These are phyloP conservation scores for Falco punctatus DNA, from an alignment of 2,113 vertebrate genomes.

Conservation along the genomic window DNA sequence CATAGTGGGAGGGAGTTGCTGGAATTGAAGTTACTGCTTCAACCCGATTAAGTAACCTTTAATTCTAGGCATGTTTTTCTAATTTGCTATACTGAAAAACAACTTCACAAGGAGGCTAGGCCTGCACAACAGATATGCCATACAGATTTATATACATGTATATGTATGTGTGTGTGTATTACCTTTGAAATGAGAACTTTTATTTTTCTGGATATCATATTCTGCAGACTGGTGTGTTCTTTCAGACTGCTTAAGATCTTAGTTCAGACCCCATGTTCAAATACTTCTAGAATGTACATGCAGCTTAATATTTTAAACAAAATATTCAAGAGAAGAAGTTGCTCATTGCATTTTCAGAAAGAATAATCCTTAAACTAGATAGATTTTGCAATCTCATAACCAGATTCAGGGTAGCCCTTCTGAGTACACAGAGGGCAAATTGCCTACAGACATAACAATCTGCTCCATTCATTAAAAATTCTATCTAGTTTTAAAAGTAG, in stretches of 20 bases:
- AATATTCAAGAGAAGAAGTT: not conserved
- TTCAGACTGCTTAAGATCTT: slow-evolving; percentile 35
- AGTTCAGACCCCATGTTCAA: slow-evolving; percentile 43
- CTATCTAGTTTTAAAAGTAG: not conserved
- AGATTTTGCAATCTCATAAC: not conserved
- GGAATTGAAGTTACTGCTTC: slow-evolving; percentile 63
- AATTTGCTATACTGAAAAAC: slow-evolving; percentile 75
- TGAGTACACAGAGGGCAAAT: not conserved
- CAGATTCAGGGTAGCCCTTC: not conserved
- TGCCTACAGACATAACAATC: not conserved
- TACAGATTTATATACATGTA: slow-evolving; percentile 27
- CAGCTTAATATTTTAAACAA: slow-evolving; percentile 4
- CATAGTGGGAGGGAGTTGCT: slow-evolving; percentile 64
- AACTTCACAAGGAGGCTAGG: slow-evolving; percentile 64
- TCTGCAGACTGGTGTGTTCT: slow-evolving; percentile 7
- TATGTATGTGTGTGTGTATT: not conserved
- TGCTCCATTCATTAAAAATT: not conserved
- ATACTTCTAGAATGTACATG: slow-evolving; percentile 21
- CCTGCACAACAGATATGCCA: slow-evolving; percentile 63
- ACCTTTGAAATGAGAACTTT: slow-evolving; percentile 72
- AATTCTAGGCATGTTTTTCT: slow-evolving; percentile 76
- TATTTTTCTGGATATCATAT: slow-evolving; percentile 53
- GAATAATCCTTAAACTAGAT: not conserved
- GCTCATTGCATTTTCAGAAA: not conserved
- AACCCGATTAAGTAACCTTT: slow-evolving; percentile 73